Evolutionary conservation across 2,113 vertebrate genomes (phyloP).

Genomic region (Anthoscopus minutus): DNA sequence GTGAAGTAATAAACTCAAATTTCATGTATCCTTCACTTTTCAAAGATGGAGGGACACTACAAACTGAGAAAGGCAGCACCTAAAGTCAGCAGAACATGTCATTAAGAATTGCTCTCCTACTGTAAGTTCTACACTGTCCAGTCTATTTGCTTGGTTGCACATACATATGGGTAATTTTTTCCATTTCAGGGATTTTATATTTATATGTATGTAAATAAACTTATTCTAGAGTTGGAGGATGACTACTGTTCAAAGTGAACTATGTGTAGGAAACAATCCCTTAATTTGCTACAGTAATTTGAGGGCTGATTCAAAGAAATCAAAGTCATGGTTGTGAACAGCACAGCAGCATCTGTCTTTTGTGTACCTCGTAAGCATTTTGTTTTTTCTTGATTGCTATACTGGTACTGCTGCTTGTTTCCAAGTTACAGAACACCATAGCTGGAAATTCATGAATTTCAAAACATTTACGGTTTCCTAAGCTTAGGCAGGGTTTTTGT

Average conservation of each 20-base stretch:
- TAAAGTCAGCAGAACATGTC: not conserved
- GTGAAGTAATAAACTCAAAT: not conserved
- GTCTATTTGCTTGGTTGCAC: not conserved
- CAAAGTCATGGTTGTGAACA: not conserved
- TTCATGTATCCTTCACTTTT: not conserved
- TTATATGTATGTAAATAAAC: not conserved
- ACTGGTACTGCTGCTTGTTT: not conserved
- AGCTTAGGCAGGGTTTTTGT: conserved; percentile 14
- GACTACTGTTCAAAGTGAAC: not conserved
- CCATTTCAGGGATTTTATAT: not conserved
- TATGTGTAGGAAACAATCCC: not conserved
- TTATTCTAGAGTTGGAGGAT: not conserved
- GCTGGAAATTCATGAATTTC: conserved; percentile 20
- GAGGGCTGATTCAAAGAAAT: not conserved
- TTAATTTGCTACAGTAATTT: not conserved
- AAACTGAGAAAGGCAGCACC: not conserved
- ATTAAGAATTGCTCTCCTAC: not conserved
- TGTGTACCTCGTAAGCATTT: not conserved
- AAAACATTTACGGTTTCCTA: not conserved
- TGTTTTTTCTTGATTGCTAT: not conserved
- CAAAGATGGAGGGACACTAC: not conserved
- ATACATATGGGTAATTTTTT: not conserved
- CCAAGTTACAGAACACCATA: not conserved
- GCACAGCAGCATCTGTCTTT: not conserved
- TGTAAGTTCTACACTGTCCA: fast-evolving